Evolutionary conservation across 2,113 vertebrate genomes (phyloP).

Genomic region (Pseudopipra pipra): DNA sequence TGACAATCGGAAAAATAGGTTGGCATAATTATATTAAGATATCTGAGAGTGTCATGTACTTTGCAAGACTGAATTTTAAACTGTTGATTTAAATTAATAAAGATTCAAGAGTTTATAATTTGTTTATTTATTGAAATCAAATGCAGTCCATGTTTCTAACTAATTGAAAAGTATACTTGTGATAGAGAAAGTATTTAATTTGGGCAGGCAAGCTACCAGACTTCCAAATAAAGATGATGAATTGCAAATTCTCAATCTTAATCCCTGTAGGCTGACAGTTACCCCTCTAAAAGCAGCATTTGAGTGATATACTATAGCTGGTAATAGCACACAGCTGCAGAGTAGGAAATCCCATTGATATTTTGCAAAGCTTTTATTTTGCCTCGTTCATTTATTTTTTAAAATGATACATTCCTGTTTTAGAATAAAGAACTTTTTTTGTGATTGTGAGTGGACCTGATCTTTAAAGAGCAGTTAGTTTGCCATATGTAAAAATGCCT

Average conservation of each 20-base stretch:
- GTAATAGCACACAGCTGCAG: conserved; percentile 73
- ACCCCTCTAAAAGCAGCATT: conserved; percentile 73
- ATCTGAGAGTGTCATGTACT: conserved; percentile 51
- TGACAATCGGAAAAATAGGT: conserved; percentile 26
- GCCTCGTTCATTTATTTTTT: conserved; percentile 66
- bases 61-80: conserved; percentile 61
- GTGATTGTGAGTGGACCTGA: background rate
- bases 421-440: conserved; percentile 2
- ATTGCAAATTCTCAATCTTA: conserved; percentile 77
- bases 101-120: conserved; percentile 58
- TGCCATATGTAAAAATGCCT: background rate
- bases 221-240: conserved; percentile 77
- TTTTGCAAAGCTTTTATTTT: conserved; percentile 70
- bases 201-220: conserved; percentile 65
- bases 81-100: conserved; percentile 62
- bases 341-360: conserved; percentile 65
- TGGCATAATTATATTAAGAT: conserved; percentile 62
- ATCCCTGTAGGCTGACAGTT: conserved; percentile 74
- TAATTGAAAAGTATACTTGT: conserved; percentile 66
- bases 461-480: conserved; percentile 11
- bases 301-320: conserved; percentile 74
- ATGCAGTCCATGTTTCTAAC: conserved; percentile 64
- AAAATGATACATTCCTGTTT: conserved; percentile 53
- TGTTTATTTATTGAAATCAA: conserved; percentile 66
- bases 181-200: conserved; percentile 73